Evolutionary conservation across 2,113 vertebrate genomes (phyloP), one percentile per base, ranked within the genome.

Genomic region (Ibidorhyncha struthersii): DNA sequence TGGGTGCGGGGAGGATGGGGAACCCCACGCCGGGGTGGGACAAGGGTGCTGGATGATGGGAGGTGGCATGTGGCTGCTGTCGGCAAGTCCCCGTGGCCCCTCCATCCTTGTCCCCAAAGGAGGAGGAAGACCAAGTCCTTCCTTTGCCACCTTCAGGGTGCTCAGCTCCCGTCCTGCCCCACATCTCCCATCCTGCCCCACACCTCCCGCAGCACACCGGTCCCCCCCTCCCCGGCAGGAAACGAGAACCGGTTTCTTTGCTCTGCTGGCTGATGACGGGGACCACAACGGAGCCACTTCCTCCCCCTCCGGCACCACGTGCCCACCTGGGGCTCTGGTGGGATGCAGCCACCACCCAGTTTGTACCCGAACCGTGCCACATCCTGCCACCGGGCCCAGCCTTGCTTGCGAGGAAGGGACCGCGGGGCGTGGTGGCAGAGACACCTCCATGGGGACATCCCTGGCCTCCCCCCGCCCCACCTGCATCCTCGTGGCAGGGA

Each of bases 381-480:
- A 97, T 97, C 96, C 96, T 97, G 95, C 55, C 69, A 22, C 65
- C 49, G 15, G 0, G 61, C 86, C 66, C 72, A 23, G 85, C 71
- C 49, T 59, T 49, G 82, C 85, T 18, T 2, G 3, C 2, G 4
- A 29, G 61, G 73, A 47, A 8, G 58, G 86, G 36, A 18, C 61
- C 2, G 1, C 0, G 2, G 56, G 79, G 25, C 49, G 66, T 0
- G 8, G 50, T 40, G 69, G 52, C 86, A 62, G 17, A 40, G 47
- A 32, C 77, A 38, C 63, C 90, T 63, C 47, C 5, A 0, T 1
- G 8, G 85, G 11, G 49, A 63, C 61, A 45, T 17, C 71, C 10
- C 55, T 27, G 14, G 53, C 8, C 8, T 7, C 52, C 16, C 45
- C 38, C 29, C 22, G 22, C 49, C 47, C 47, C 4, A 5, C 21